phyloP scores from a whole-genome alignment of 2,113 vertebrate genomes.

The Sander lucioperca region DNA sequence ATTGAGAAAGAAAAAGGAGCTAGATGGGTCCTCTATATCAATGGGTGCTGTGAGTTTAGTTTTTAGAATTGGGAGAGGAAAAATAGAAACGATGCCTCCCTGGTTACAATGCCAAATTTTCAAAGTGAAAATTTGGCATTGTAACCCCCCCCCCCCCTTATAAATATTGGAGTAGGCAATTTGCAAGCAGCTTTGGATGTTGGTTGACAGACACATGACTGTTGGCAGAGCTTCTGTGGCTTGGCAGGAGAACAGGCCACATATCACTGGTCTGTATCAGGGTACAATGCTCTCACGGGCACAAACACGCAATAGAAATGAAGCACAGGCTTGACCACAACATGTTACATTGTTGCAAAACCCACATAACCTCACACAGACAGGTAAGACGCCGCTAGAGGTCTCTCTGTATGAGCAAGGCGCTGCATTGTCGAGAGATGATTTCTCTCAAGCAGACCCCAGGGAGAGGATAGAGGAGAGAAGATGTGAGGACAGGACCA shows the following conservation, averaged over 20 bases:
- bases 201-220: slow-evolving; percentile 46
- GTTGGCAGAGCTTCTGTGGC: slow-evolving; percentile 54
- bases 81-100: slow-evolving; percentile 2
- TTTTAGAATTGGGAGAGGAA: slow-evolving; percentile 1
- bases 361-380: slow-evolving; percentile 12
- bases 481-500: slow-evolving; percentile 46
- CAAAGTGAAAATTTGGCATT: too few relatives aligned
- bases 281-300: slow-evolving; percentile 30
- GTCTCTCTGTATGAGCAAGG: slow-evolving; percentile 43
- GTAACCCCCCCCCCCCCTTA: too few relatives aligned
- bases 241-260: slow-evolving; percentile 55
- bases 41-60: slow-evolving; percentile 3
- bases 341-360: slow-evolving; percentile 18
- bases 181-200: slow-evolving; percentile 15
- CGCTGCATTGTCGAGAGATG: slow-evolving; percentile 28
- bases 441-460: slow-evolving; percentile 43
- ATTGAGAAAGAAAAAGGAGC: background rate
- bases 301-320: slow-evolving; percentile 25
- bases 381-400: slow-evolving; percentile 40
- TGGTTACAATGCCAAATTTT: background rate
- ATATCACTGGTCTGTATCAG: slow-evolving; percentile 32
- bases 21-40: background rate
- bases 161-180: too few relatives aligned
- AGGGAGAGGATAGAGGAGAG: slow-evolving; percentile 31
- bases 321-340: slow-evolving; percentile 10